Evolutionary conservation across 2,113 vertebrate genomes (phyloP).

Genomic region (Cettia cetti): DNA sequence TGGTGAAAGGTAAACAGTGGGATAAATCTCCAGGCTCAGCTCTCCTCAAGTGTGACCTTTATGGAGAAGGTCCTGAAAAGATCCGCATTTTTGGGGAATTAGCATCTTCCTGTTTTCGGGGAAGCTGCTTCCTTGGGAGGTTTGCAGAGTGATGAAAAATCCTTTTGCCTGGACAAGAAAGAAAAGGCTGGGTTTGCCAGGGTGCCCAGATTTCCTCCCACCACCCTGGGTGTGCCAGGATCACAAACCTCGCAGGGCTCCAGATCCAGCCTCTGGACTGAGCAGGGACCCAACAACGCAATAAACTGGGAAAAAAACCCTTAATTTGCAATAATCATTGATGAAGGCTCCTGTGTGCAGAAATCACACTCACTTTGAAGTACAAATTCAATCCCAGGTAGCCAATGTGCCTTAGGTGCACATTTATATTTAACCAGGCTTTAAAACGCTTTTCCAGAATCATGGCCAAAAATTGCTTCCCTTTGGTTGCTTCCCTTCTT

Average conservation of each 20-base stretch:
- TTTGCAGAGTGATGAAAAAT: background rate
- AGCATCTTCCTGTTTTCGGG: background rate
- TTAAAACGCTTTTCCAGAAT: conserved; percentile 22
- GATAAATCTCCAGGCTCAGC: conserved; percentile 7
- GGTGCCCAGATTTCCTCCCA: background rate
- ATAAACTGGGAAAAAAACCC: background rate
- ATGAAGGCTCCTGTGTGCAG: background rate
- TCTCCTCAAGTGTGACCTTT: conserved; percentile 5
- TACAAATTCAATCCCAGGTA: background rate
- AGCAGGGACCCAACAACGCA: background rate
- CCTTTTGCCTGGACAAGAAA: background rate
- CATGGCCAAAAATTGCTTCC: background rate
- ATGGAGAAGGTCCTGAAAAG: background rate
- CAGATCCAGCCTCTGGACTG: background rate
- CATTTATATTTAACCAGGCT: background rate
- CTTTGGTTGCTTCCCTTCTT: background rate
- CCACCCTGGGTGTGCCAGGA: background rate
- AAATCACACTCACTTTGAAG: background rate
- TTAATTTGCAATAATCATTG: background rate
- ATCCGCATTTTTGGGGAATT: background rate
- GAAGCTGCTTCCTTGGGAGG: background rate
- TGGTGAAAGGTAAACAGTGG: conserved; percentile 3
- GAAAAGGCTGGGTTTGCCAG: background rate
- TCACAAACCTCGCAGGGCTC: background rate
- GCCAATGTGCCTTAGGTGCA: background rate